These are phyloP conservation scores for Illadopsis cleaveri DNA, from an alignment of 2,113 vertebrate genomes.

Conservation along the genomic window DNA sequence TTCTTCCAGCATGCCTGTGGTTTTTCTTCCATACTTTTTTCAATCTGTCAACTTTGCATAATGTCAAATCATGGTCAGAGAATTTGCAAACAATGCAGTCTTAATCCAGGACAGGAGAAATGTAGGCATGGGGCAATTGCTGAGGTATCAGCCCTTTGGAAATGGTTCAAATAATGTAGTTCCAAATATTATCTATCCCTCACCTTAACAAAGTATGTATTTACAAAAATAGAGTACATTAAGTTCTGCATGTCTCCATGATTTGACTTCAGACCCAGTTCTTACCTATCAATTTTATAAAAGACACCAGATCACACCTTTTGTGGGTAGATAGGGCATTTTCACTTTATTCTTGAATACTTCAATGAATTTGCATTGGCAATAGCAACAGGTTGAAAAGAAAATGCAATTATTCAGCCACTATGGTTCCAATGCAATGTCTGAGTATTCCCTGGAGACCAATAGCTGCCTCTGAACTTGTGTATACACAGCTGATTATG, in stretches of 20 bases:
- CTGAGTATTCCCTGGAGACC: background rate
- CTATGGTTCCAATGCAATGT: rapidly evolving
- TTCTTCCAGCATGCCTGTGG: background rate
- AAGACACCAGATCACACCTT: background rate
- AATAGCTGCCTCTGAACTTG: background rate
- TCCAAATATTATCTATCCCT: background rate
- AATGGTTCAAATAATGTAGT: background rate
- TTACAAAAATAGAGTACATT: background rate
- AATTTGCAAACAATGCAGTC: background rate
- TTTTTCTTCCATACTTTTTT: background rate
- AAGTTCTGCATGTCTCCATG: background rate
- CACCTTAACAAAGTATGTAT: background rate
- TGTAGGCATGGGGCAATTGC: background rate
- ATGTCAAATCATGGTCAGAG: background rate
- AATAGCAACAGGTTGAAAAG: background rate
- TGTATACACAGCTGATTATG: no score
- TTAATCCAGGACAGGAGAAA: background rate
- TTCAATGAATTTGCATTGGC: background rate
- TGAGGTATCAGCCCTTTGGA: background rate
- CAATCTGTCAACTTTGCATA: background rate
- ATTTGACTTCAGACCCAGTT: background rate
- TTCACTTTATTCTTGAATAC: background rate
- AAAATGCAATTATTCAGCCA: background rate
- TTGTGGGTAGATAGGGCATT: background rate
- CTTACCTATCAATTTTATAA: rapidly evolving